phyloP scores from a whole-genome alignment of 2,888 invertebrate genomes.

The Drosophila aldrichi region DNA sequence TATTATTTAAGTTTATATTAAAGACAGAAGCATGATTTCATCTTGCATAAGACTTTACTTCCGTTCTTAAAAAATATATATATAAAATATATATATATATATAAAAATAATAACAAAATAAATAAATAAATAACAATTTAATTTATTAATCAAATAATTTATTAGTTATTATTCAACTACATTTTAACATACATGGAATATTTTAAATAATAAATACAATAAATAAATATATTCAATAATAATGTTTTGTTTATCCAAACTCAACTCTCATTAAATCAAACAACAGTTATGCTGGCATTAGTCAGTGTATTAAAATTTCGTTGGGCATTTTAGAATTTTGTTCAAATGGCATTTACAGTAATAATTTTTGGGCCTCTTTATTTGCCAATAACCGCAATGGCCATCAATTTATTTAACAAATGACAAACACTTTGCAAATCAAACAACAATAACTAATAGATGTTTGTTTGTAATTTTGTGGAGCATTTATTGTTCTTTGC shows the following conservation, averaged over 20 bases:
- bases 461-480: conserved; percentile 56
- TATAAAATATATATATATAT: no score
- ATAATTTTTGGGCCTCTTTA: conserved; percentile 51
- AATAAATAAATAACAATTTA: no score
- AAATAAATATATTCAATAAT: not conserved
- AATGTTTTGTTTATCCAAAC: no score
- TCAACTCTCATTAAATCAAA: not conserved
- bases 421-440: conserved; percentile 79
- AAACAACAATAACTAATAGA: conserved; percentile 79
- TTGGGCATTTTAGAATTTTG: conserved; percentile 20
- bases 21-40: no score
- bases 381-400: conserved; percentile 72
- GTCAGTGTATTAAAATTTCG: conserved; percentile 7
- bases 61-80: no score
- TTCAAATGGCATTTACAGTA: conserved; percentile 34
- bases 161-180: no score
- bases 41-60: no score
- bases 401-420: conserved; percentile 81
- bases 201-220: no score
- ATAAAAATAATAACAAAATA: no score
- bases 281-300: not conserved
- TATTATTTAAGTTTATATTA: no score
- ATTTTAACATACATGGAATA: no score
- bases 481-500: conserved; percentile 31
- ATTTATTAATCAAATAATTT: no score